Conservation (phyloP, 2,113 vertebrate species). For the Ammodytes marinus region DNA sequence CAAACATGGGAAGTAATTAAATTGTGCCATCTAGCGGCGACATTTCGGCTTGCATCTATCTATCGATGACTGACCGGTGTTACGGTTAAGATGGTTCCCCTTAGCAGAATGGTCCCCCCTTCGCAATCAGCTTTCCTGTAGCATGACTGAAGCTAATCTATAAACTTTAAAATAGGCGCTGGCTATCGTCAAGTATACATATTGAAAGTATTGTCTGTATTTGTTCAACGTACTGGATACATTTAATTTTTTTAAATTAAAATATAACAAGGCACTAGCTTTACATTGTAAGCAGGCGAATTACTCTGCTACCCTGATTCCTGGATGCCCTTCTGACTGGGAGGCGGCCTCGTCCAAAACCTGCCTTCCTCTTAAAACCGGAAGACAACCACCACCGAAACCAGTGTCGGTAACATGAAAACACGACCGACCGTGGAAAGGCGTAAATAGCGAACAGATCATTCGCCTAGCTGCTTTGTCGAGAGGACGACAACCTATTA, state of each 20-base stretch:
- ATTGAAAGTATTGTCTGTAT: rapidly evolving
- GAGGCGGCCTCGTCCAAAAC: not conserved
- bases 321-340: not conserved
- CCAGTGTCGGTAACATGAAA: constrained; percentile 3
- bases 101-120: not conserved
- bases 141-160: not conserved
- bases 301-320: not conserved
- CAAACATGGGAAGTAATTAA: not conserved
- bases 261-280: not conserved
- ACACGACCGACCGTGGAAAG: not conserved
- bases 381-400: constrained; percentile 49
- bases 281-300: constrained; percentile 36
- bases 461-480: not conserved
- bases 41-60: not conserved
- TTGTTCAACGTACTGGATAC: rapidly evolving
- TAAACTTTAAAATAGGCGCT: rapidly evolving
- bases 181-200: not conserved
- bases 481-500: not conserved
- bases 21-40: constrained; percentile 5
- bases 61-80: not conserved
- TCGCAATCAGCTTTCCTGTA: not conserved
- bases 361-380: constrained; percentile 49
- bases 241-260: rapidly evolving
- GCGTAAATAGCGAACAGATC: not conserved
- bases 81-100: not conserved